Base-by-base conservation (phyloP, 2,113 vertebrate species). In the Oreocharis arfaki region DNA sequence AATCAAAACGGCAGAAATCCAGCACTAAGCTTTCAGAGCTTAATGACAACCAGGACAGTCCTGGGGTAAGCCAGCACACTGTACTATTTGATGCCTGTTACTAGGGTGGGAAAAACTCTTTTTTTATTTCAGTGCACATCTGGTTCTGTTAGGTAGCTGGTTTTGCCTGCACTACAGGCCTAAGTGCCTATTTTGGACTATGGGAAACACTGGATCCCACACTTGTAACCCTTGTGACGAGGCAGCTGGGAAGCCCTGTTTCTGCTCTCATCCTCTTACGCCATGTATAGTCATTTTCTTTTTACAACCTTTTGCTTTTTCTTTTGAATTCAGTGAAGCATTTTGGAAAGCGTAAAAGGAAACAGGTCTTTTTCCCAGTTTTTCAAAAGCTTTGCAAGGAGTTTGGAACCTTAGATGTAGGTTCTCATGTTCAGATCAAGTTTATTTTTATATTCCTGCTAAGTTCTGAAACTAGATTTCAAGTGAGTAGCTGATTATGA, bases 1-100 rank as follows among this genome's bases (percentile, higher is more conserved):
- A 98, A 95, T 94, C 97, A 60, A 99, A 98, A 96, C 98, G 98
- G 63, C 98, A 98, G 78, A 99, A 98, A 97, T 98, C 98, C 80
- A 98, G 95, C 95, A 98, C 98, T 33, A 98, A 97, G 37, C 97
- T 98, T 55, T 97, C 97, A 26, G 98, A 98, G 87, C 97, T 98
- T 80, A 97, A 89, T 79, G 98, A 98, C 89, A 99, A 98, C 97
- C 98, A 98, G 94, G 98, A 98, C 84, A 84, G 94, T 94, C 92
- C 97, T 77, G 44, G 97, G 96, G 99, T 99, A 98, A 99, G 99
- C 98, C 47, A 23, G 41, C 61, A 30, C 1, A 1, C 56, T 83
- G 26, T 41, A 44, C 26, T 60, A 4, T 80, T 81, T 88, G 35
- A 86, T 7, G 3, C n/a, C 42, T 85, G 32, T 39, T 81, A 53